Percentiles rank a stretch among this genome's conserved stretches.
These are phyloP conservation scores for Rhopalosiphum nymphaeae DNA, from an alignment of 2,888 invertebrate genomes.

Conservation along the genomic window DNA sequence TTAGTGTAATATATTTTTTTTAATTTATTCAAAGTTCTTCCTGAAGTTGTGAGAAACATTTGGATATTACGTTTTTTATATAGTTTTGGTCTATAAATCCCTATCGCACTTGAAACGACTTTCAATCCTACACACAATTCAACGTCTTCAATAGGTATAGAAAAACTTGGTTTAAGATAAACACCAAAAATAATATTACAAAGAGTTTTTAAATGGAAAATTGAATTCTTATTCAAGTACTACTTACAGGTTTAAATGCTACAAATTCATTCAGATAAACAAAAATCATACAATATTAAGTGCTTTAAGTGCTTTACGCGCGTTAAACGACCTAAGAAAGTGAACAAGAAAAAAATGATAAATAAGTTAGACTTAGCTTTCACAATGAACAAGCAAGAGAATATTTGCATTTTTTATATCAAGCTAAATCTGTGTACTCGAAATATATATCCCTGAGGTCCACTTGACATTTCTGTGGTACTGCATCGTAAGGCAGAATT, in stretches of 20 bases:
- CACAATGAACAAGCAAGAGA: not conserved
- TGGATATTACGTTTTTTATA: not conserved
- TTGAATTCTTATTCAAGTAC: not conserved
- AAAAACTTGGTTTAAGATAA: not conserved
- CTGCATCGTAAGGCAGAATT: not conserved
- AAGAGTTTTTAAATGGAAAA: not conserved
- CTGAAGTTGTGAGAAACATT: not conserved
- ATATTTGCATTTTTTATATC: slow-evolving; percentile 18
- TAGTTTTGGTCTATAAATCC: not conserved
- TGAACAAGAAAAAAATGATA: not conserved
- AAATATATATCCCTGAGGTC: not conserved
- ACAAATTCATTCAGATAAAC: not conserved
- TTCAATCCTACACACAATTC: not conserved
- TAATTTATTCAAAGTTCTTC: not conserved
- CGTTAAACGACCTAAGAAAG: not conserved
- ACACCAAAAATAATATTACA: not conserved
- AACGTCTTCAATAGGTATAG: not conserved
- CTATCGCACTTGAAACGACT: not conserved
- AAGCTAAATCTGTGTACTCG: not conserved
- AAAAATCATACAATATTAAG: not conserved
- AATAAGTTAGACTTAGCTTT: slow-evolving; percentile 3
- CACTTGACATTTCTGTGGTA: slow-evolving; percentile 16
- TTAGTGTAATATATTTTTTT: not conserved
- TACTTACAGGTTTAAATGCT: not conserved
- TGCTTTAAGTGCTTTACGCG: not conserved